Evolutionary conservation across 2,888 invertebrate species (phyloP).

Genomic region (Aromia moschata): DNA sequence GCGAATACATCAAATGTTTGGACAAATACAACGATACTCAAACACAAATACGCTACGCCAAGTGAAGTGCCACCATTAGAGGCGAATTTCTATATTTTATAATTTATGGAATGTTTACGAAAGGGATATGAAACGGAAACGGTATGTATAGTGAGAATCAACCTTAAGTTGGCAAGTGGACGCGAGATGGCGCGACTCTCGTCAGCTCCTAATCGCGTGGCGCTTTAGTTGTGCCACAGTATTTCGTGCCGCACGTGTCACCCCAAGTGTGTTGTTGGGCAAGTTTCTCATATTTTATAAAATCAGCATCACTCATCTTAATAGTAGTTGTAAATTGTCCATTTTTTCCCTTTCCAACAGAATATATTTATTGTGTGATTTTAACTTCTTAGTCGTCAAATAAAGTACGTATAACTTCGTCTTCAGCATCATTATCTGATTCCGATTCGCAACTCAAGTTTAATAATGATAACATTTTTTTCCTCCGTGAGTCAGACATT

Average conservation of each 20-base stretch:
- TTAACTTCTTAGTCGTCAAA: slow-evolving; percentile 4
- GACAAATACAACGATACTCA: no score
- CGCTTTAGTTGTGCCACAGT: slow-evolving; percentile 3
- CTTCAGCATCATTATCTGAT: slow-evolving; percentile 2
- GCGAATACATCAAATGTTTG: no score
- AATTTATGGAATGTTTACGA: no score
- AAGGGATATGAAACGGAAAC: no score
- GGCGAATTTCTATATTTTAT: no score
- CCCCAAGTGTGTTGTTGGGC: neutral
- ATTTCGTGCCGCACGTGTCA: slow-evolving; percentile 1
- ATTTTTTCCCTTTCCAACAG: neutral
- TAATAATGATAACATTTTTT: slow-evolving; percentile 7
- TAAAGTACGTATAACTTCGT: neutral
- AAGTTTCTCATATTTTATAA: slow-evolving; percentile 2
- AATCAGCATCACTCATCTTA: neutral
- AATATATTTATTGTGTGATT: slow-evolving; percentile 5
- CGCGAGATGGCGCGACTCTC: neutral
- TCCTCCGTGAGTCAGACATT: neutral
- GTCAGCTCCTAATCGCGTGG: neutral
- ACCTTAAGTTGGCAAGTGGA: slow-evolving; percentile 2
- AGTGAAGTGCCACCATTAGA: no score
- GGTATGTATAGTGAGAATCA: no score
- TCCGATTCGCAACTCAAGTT: slow-evolving; percentile 18
- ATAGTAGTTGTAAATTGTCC: neutral
- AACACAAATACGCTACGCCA: no score